Evolutionary conservation across 2,113 vertebrate genomes (phyloP), one percentile per base, ranked within the genome.

Genomic region (Aegotheles bennettii): DNA sequence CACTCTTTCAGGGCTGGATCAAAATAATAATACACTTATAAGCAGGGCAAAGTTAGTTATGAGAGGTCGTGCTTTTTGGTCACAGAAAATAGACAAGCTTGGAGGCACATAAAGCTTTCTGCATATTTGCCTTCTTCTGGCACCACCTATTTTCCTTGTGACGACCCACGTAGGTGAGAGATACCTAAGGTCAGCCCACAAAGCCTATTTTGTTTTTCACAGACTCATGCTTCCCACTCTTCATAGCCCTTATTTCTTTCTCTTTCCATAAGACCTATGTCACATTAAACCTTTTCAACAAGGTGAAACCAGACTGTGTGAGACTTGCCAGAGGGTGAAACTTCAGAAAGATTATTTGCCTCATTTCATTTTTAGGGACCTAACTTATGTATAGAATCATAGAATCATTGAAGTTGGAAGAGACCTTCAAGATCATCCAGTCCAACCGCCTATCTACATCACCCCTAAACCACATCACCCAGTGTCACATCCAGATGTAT

Each of bases 171-270:
- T 35, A 84, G 25, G 36, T 84, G 61, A 77, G 31, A 42, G 11
- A 86, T 80, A 77, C 11, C 17, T 1, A 0, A 93, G 50, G 59
- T 84, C 42, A 86, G 54, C 40, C 33, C 57, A 90, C 48, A 80
- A 92, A 92, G 70, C 20, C 33, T 80, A 42, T 86, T 94, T 84
- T 89, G 28, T 75, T 90, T 92, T 85, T 90, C n/a, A 89, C 33
- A 50, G 45, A 70, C 33, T 90, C 47, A 33, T 50, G 45, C 59
- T 61, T 88, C 45, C 68, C 47, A 70, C 50, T 88, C 45, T 77
- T 77, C 76, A 88, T 50, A 86, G 33, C 8, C 47, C 29, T 88
- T 78, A 38, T 63, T 87, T 93, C 59, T 89, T 84, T 85, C 36
- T 48, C 25, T 61, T 90, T 90, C 43, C 63, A 24, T 54, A 77